phyloP scores from a whole-genome alignment of 2,888 invertebrate genomes.

The Rhagophthalmus giganteus region DNA sequence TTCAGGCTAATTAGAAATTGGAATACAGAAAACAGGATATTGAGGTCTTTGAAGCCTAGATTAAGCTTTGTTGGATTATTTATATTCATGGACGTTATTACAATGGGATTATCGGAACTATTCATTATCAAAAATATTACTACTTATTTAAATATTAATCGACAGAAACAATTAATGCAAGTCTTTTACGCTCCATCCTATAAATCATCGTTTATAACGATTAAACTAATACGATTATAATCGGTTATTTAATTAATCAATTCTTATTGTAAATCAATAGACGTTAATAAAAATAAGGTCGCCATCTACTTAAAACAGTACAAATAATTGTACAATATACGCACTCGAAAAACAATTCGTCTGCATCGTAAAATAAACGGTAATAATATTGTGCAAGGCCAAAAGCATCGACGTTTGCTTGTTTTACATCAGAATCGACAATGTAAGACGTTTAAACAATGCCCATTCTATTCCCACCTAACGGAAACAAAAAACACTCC shows the following conservation, averaged over 20 bases:
- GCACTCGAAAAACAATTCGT: too few species aligned
- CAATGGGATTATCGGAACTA: slow-evolving; percentile 31
- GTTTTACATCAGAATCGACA: slow-evolving; percentile 51
- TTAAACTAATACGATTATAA: too few species aligned
- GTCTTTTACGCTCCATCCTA: too few species aligned
- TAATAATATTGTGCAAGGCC: slow-evolving; percentile 40
- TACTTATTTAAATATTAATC: too few species aligned
- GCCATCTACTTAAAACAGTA: neutral
- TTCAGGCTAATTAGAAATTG: slow-evolving; percentile 47
- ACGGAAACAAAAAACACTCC: slow-evolving; percentile 52
- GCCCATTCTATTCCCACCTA: slow-evolving; percentile 50
- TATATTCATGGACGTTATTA: slow-evolving; percentile 30
- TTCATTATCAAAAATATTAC: too few species aligned
- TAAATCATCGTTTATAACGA: too few species aligned
- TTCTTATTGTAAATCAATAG: too few species aligned
- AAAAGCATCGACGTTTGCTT: slow-evolving; percentile 46
- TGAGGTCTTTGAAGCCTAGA: slow-evolving; percentile 41
- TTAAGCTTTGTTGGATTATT: slow-evolving; percentile 35
- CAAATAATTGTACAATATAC: too few species aligned
- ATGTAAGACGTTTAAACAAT: slow-evolving; percentile 53
- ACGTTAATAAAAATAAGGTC: neutral
- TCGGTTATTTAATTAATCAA: too few species aligned
- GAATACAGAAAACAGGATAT: slow-evolving; percentile 44
- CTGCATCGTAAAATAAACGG: neutral
- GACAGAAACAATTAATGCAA: too few species aligned